Evolutionary conservation across 2,113 vertebrate species (phyloP), one percentile per base, ranked within the genome.

Genomic region (Electrona antarctica): DNA sequence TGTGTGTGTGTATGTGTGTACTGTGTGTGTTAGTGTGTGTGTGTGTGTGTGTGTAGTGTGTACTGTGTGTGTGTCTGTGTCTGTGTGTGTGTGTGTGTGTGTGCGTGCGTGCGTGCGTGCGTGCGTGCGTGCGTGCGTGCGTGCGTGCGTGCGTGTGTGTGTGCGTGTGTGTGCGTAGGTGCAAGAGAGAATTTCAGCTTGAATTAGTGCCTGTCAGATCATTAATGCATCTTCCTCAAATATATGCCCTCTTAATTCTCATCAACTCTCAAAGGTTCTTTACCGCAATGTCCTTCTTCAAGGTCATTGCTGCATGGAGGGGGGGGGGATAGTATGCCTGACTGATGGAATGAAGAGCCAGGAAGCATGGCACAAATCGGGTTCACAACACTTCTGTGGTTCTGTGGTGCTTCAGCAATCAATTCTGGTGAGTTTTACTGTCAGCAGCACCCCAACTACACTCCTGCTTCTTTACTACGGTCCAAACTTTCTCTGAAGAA

Each of bases 161-260:
- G 29, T 45, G 33, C 29, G 3, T 33, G 7, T 12, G 12, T 41
- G 21, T 41, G 51, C 45, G 51, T 8, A 7, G 7, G 52, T 45
- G 41, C 13, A 6, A 6, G 13, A 48, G 60, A 52, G 75, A 41
- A 69, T 75, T 80, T 87, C 82, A 70, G 62, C 74, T 81, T 84
- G 73, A 84, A 87, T 91, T 87, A 87, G 72, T 60, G 77, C 73
- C 63, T 66, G 76, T 79, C 85, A 80, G 67, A 63, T 85, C 76
- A 80, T 84, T 81, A 85, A 79, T 79, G 67, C n/a, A 46, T 54
- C 11, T 48, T 76, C 76, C 67, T 85, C 75, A 82, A 74, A 85
- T 77, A 76, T 56, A 82, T 54, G 78, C 71, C 60, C 59, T 63
- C 69, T 63, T n/a, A n/a, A n/a, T n/a, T 82, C 84, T 86, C 78